These are phyloP conservation scores for Elysia crispata DNA, from an alignment of 2,888 invertebrate genomes.

Conservation along the genomic window DNA sequence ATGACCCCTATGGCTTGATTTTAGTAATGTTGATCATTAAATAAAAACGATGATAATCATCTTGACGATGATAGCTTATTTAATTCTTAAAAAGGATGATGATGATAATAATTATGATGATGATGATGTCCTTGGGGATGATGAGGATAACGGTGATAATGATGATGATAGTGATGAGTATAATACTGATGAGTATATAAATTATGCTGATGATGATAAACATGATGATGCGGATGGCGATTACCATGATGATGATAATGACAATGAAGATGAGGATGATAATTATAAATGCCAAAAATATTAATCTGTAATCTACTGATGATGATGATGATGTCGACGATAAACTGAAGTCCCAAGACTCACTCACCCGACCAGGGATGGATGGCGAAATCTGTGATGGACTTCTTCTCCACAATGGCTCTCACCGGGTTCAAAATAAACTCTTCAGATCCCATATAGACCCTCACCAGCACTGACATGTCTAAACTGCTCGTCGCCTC, in stretches of 20 bases:
- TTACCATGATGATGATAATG: constrained; percentile 13
- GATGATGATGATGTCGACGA: background rate
- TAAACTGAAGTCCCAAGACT: background rate
- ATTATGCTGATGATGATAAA: constrained; percentile 14
- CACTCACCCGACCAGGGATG: constrained; percentile 45
- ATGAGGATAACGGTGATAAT: constrained; percentile 31
- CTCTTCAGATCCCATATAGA: constrained; percentile 33
- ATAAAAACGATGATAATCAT: too few relatives aligned
- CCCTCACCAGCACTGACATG: constrained; percentile 45
- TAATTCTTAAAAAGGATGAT: too few relatives aligned
- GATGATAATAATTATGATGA: background rate
- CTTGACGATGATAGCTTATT: too few relatives aligned
- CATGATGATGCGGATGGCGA: constrained; percentile 13
- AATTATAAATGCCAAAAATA: too few relatives aligned
- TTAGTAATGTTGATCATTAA: too few relatives aligned
- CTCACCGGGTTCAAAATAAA: constrained; percentile 43
- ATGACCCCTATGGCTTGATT: too few relatives aligned
- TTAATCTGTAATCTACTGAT: constrained; percentile 2
- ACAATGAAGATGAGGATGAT: background rate
- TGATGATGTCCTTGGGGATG: background rate
- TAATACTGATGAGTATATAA: constrained; percentile 18
- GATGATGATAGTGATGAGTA: constrained; percentile 31
- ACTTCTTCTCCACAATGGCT: constrained; percentile 46
- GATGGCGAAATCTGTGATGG: constrained; percentile 42
- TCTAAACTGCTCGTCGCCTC: constrained; percentile 45